phyloP scores from a whole-genome alignment of 2,113 vertebrate genomes.

The Crocuta crocuta region DNA sequence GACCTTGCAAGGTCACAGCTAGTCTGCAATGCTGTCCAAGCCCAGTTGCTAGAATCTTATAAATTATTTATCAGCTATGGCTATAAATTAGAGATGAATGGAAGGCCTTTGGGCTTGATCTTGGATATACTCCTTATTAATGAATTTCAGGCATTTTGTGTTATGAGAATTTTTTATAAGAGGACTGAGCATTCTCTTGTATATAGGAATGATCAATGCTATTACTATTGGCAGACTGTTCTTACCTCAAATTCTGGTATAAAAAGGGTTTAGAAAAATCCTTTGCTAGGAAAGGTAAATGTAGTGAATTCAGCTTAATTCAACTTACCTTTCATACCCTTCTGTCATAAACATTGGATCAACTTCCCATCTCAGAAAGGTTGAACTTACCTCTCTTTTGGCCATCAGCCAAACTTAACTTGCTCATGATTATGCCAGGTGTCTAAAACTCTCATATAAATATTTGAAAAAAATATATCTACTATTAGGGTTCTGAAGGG shows the following conservation, averaged over 20 bases:
- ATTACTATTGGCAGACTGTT: background rate
- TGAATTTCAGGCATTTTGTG: constrained; percentile 67
- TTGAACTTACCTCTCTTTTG: constrained; percentile 28
- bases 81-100: constrained; percentile 78
- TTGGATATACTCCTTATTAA: constrained; percentile 55
- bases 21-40: background rate
- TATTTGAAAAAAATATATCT: background rate
- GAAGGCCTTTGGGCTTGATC: constrained; percentile 57
- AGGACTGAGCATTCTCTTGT: background rate
- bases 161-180: constrained; percentile 51
- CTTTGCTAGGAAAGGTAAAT: background rate
- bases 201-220: background rate
- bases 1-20: background rate
- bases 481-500: background rate
- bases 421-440: background rate
- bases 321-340: constrained; percentile 24
- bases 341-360: background rate
- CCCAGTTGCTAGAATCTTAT: background rate
- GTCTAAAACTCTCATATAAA: constrained; percentile 16
- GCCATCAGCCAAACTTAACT: background rate
- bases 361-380: constrained; percentile 4
- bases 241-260: constrained; percentile 8
- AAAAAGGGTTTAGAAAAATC: background rate
- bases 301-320: constrained; percentile 43
- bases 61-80: constrained; percentile 75